A percentile compares a stretch with the other conserved stretches of the same genome.
phyloP scores from a whole-genome alignment of 2,797 vertebrate genomes.

The Cynodonichthys magdalenae region DNA sequence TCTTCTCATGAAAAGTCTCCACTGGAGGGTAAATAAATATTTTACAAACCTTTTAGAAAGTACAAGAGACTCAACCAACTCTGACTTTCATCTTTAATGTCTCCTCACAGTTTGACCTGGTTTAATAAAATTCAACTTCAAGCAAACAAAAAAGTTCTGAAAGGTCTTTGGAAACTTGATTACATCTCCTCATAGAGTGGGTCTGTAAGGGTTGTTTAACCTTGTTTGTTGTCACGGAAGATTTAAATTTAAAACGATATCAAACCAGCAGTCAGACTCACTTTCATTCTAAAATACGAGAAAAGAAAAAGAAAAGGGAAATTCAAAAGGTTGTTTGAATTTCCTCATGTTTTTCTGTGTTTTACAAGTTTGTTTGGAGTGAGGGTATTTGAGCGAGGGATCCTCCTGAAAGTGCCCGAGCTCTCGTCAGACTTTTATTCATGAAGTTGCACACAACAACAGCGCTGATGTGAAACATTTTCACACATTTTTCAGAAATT shows the following conservation, averaged over 20 bases:
- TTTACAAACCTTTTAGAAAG: slow-evolving; percentile 65
- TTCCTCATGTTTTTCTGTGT: slow-evolving; percentile 16
- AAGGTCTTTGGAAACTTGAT: neutral
- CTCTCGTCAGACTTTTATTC: slow-evolving; percentile 49
- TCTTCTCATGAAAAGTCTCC: slow-evolving; percentile 66
- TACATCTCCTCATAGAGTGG: slow-evolving; percentile 37
- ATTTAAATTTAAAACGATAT: slow-evolving; percentile 28
- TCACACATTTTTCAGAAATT: slow-evolving; percentile 40
- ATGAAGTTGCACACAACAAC: slow-evolving; percentile 36
- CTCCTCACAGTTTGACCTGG: slow-evolving; percentile 1
- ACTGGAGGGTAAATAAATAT: slow-evolving; percentile 71
- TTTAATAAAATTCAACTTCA: too few relatives aligned
- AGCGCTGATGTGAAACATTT: slow-evolving; percentile 51
- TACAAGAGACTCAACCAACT: slow-evolving; percentile 58
- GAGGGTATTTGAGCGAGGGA: slow-evolving; percentile 21
- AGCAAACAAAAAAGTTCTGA: neutral
- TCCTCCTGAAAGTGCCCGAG: slow-evolving; percentile 17
- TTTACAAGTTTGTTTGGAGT: slow-evolving; percentile 34
- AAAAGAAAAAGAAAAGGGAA: slow-evolving; percentile 21
- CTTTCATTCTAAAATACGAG: neutral
- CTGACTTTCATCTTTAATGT: slow-evolving; percentile 65
- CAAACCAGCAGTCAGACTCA: too few relatives aligned
- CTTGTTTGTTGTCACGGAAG: slow-evolving; percentile 28
- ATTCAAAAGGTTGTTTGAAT: neutral
- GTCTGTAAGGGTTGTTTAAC: slow-evolving; percentile 12